Evolutionary conservation across 2,888 invertebrate genomes (phyloP), one percentile per base, ranked within the genome.

Genomic region (Gari tellinella): DNA sequence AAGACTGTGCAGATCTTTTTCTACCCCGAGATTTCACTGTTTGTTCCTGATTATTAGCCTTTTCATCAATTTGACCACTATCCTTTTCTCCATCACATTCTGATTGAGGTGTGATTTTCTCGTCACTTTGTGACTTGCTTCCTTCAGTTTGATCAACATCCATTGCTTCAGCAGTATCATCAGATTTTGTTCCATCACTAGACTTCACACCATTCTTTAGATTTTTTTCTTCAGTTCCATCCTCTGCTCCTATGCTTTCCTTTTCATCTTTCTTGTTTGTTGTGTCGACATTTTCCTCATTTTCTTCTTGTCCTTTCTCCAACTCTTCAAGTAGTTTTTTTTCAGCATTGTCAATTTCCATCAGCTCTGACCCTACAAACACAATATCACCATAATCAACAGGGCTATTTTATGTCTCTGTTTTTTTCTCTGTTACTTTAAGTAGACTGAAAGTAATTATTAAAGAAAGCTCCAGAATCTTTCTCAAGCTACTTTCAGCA

Each of bases 341-440:
- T 23, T 66, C 61, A 14, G 64, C 52, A 8, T 68, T 61, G 21
- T 76, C 76, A n/a, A 63, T 46, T 23, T 72, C 76, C 65, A 68
- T 69, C 25, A 75, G 7, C 14, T 74, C 74, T 45, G 75, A 75
- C 23, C 75, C 75, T 75, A 21, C 5, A 46, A 61, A n/a, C n/a
- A n/a, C n/a, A n/a, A n/a, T n/a, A n/a, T n/a, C n/a, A n/a, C n/a
- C n/a, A n/a, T n/a, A n/a, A n/a, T n/a, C n/a, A n/a, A n/a, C n/a
- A n/a, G n/a, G n/a, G n/a, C n/a, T n/a, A n/a, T n/a, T n/a, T n/a
- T n/a, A n/a, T n/a, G n/a, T n/a, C n/a, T n/a, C n/a, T n/a, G n/a
- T n/a, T n/a, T n/a, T n/a, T n/a, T n/a, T n/a, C n/a, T n/a, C n/a
- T n/a, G n/a, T n/a, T n/a, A n/a, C n/a, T n/a, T n/a, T n/a, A n/a